Evolutionary conservation across 2,113 vertebrate species (phyloP), one percentile per base, ranked within the genome.

Genomic region (Chlorodrepanis virens): DNA sequence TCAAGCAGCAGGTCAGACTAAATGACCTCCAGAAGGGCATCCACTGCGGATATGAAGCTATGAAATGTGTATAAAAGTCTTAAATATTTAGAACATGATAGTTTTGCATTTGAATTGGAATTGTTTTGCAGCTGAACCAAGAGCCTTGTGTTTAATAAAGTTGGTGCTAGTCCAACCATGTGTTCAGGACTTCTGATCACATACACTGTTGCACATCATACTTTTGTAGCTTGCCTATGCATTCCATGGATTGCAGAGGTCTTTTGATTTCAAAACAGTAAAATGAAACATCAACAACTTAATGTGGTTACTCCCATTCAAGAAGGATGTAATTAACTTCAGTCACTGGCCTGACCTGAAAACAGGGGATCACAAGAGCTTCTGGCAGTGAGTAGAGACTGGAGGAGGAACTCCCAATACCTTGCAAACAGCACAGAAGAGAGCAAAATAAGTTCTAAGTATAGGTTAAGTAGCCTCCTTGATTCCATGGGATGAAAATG

Each of bases 251-350:
- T 91, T 96, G 49, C 61, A 96, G 81, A 96, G 28, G 14, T 37
- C 61, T 90, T 87, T 79, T 91, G 63, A 85, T 94, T 96, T 93
- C 91, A 65, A 87, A 96, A 96, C 3, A 84, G 25, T 31, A 76
- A 86, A 96, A 90, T 61, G 53, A 65, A 81, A 90, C 69, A 83
- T 82, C 93, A 96, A 76, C 50, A 94, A 76, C 37, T 75, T 60
- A 78, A 56, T 79, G 57, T 7, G 37, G 42, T 50, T 53, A 80
- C 72, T 95, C 90, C 92, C 76, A 64, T 78, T 44, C 20, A 81
- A 80, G 80, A 69, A n/a, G 59, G 47, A 72, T 96, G 37, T 57
- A 78, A 95, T 96, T 90, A 93, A 39, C 56, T 89, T 92, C 53
- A 75, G 56, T 90, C 68, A 52, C 20, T 74, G 40, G 4, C 57